phyloP scores from a whole-genome alignment of 1,140 invertebrate genomes.

The Hydropsyche tenuis region DNA sequence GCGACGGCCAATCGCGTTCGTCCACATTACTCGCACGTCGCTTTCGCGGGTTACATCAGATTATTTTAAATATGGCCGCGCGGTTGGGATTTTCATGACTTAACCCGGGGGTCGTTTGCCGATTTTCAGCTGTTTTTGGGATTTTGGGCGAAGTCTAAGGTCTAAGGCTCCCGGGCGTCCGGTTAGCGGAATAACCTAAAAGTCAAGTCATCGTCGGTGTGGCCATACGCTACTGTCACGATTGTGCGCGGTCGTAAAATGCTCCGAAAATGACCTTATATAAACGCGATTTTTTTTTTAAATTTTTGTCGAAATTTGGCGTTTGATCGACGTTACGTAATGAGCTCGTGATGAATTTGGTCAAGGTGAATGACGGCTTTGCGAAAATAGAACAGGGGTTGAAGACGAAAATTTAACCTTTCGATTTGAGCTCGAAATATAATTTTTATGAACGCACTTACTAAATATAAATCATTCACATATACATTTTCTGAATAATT shows the following conservation, averaged over 20 bases:
- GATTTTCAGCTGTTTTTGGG: background rate
- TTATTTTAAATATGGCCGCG: background rate
- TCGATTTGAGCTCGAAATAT: background rate
- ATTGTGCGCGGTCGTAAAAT: slow-evolving; percentile 1
- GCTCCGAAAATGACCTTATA: too few species aligned
- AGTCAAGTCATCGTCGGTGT: background rate
- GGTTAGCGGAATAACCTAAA: background rate
- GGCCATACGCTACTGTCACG: slow-evolving; percentile 21
- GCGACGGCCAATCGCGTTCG: slow-evolving; percentile 26
- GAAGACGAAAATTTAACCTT: background rate
- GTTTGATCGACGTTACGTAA: background rate
- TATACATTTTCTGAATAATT: too few species aligned
- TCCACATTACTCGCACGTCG: slow-evolving; percentile 33
- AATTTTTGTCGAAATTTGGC: too few species aligned
- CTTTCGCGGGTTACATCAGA: slow-evolving; percentile 5
- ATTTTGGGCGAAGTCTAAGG: background rate
- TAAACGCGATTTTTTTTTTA: too few species aligned
- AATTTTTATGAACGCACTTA: too few species aligned
- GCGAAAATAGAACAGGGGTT: background rate
- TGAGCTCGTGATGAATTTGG: background rate
- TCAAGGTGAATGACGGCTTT: background rate
- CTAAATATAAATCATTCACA: too few species aligned
- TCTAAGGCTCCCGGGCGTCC: too few species aligned
- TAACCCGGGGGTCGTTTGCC: background rate
- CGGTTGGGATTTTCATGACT: background rate